phyloP scores from a whole-genome alignment of 2,888 invertebrate genomes.

The Trichacis sp. region DNA sequence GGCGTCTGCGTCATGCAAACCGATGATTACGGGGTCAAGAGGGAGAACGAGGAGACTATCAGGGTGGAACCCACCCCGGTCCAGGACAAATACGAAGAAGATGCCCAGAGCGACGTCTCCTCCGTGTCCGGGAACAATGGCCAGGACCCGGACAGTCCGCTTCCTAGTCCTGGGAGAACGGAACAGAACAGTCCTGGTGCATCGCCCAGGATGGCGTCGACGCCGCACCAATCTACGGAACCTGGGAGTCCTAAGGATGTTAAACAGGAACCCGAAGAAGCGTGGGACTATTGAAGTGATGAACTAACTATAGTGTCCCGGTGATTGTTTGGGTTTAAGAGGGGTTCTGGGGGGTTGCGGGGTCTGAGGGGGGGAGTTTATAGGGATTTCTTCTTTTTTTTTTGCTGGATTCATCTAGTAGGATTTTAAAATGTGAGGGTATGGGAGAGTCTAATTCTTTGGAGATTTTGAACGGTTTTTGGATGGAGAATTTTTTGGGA shows the following conservation, averaged over 20 bases:
- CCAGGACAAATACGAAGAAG: conserved; percentile 74
- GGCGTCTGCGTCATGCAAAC: conserved; percentile 94
- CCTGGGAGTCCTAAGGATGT: conserved; percentile 61
- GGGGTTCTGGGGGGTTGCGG: too few relatives aligned
- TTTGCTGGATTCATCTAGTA: too few relatives aligned
- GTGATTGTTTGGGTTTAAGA: too few relatives aligned
- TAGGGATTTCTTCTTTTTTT: too few relatives aligned
- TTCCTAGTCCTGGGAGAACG: conserved; percentile 64
- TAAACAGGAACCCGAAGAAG: conserved; percentile 65
- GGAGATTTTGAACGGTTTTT: too few relatives aligned
- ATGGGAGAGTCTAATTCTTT: too few relatives aligned
- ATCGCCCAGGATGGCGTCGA: conserved; percentile 61
- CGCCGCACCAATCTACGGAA: conserved; percentile 53
- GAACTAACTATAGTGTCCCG: conserved; percentile 20
- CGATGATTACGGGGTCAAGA: conserved; percentile 76
- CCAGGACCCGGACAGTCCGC: conserved; percentile 61
- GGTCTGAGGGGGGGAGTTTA: too few relatives aligned
- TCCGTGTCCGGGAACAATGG: conserved; percentile 61
- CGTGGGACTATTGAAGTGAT: conserved; percentile 63
- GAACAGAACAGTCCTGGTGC: conserved; percentile 58
- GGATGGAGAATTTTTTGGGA: too few relatives aligned
- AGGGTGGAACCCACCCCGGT: conserved; percentile 83
- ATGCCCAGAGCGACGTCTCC: conserved; percentile 70
- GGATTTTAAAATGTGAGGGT: too few relatives aligned
- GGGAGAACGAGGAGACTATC: conserved; percentile 77